Percentiles rank a stretch among this genome's conserved stretches.
Evolutionary conservation across 2,113 vertebrate genomes (phyloP).

Genomic region (Chaetops frenatus): DNA sequence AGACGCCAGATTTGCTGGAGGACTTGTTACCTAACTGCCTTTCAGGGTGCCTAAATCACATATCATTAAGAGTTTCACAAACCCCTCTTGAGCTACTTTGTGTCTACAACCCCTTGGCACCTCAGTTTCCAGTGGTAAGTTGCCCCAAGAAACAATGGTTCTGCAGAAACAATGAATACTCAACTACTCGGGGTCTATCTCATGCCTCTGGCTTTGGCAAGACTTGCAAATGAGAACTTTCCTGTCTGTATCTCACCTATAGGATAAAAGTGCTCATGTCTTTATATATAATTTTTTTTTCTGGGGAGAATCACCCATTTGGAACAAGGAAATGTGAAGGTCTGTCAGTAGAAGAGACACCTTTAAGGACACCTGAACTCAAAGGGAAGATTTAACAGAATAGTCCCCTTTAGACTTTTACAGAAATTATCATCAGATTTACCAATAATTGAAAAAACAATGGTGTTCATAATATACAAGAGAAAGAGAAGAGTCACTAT

Average conservation of each 20-base stretch:
- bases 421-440: neutral
- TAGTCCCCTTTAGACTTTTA: neutral
- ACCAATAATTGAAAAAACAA: neutral
- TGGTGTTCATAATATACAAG: neutral
- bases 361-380: neutral
- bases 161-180: neutral
- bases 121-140: neutral
- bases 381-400: neutral
- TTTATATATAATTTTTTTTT: neutral
- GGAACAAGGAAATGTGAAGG: neutral
- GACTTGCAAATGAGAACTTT: neutral
- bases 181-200: fast-evolving
- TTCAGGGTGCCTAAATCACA: neutral
- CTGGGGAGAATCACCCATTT: neutral
- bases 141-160: neutral
- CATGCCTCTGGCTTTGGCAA: neutral
- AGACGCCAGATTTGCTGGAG: neutral
- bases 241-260: neutral
- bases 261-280: neutral
- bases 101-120: neutral
- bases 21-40: neutral
- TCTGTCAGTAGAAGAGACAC: neutral
- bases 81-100: neutral
- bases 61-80: neutral
- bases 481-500: neutral